Conservation (phyloP, 2,888 invertebrate species). For the Athalia circularis region DNA sequence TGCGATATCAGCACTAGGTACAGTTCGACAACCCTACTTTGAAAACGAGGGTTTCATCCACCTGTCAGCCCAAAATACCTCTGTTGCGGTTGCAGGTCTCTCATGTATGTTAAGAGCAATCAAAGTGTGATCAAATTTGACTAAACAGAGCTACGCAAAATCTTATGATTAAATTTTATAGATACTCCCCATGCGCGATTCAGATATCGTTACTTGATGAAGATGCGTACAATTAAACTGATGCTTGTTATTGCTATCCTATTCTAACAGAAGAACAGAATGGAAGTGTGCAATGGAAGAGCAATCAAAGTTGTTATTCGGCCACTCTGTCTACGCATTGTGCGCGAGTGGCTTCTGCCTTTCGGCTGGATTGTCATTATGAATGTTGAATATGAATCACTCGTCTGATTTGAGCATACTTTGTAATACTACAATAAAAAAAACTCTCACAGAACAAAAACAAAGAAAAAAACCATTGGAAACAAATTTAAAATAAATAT, state of each 20-base stretch:
- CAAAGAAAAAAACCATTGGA: neutral
- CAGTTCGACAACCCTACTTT: conserved; percentile 50
- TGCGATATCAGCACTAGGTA: conserved; percentile 33
- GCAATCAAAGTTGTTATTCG: no score
- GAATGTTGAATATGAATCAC: neutral
- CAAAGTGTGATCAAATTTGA: conserved; percentile 25
- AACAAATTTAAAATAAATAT: neutral
- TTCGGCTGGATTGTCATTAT: conserved; percentile 18
- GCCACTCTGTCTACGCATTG: no score
- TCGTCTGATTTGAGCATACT: conserved; percentile 22
- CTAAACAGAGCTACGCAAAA: conserved; percentile 6
- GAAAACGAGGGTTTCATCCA: conserved; percentile 28
- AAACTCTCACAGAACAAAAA: neutral
- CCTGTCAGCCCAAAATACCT: conserved; percentile 53
- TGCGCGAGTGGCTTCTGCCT: neutral
- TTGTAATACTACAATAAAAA: conserved; percentile 13
- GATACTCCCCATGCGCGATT: neutral
- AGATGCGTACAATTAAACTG: neutral
- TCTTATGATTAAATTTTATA: neutral
- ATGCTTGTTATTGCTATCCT: neutral
- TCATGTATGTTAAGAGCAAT: conserved; percentile 40
- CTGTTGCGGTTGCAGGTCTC: conserved; percentile 65
- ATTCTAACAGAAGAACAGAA: neutral
- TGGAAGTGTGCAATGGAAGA: neutral
- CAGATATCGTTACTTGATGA: neutral